Conservation (phyloP, 2,797 vertebrate species). For the Lophius americanus region DNA sequence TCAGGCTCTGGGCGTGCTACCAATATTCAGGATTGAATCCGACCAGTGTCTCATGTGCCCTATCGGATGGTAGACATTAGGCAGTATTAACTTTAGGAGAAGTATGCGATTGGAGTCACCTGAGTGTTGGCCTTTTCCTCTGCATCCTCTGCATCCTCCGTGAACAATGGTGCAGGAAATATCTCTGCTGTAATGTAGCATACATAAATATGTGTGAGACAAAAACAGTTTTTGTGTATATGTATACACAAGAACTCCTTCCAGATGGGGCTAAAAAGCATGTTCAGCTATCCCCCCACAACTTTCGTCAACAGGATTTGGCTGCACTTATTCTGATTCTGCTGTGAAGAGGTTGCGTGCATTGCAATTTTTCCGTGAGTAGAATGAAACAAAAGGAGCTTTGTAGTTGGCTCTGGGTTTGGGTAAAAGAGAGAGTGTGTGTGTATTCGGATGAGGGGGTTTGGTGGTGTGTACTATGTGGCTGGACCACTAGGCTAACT, state of each 20-base stretch:
- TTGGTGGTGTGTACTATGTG: constrained; percentile 68
- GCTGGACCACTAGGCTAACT: constrained; percentile 49
- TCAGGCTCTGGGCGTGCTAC: constrained; percentile 4
- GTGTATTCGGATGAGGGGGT: constrained; percentile 40
- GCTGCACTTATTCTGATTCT: constrained; percentile 66
- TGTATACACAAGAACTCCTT: constrained; percentile 65
- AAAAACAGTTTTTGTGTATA: constrained; percentile 40
- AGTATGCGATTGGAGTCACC: constrained; percentile 65
- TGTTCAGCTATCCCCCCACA: constrained; percentile 41
- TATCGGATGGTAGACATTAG: constrained; percentile 61
- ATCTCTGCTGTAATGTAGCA: constrained; percentile 67
- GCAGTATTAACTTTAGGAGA: constrained; percentile 46
- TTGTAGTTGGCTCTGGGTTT: constrained; percentile 72
- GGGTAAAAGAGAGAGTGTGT: constrained; percentile 43
- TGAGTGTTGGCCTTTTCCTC: constrained; percentile 40
- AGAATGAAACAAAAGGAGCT: constrained; percentile 79
- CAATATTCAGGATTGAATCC: constrained; percentile 22
- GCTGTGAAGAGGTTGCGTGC: constrained; percentile 68
- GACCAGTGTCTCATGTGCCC: constrained; percentile 36
- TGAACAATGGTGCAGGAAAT: constrained; percentile 67
- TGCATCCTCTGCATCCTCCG: constrained; percentile 53
- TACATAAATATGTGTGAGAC: constrained; percentile 43
- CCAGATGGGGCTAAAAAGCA: constrained; percentile 76
- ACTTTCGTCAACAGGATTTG: constrained; percentile 47
- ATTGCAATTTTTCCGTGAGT: constrained; percentile 70